These are phyloP conservation scores for Gopherus flavomarginatus DNA, from an alignment of 2,113 vertebrate genomes.

Conservation along the genomic window DNA sequence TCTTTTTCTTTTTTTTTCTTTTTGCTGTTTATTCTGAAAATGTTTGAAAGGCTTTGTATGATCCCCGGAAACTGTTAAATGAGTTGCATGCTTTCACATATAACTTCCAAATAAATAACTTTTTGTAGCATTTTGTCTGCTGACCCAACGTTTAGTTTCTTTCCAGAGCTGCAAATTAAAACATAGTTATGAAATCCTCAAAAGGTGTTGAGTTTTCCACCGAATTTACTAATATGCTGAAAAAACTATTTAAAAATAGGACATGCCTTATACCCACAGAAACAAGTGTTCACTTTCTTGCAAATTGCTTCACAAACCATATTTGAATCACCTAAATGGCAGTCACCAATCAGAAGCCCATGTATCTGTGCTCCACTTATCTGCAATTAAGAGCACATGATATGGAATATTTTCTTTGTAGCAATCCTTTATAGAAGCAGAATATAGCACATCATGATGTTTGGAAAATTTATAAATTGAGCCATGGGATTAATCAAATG, in stretches of 20 bases:
- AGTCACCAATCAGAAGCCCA: neutral
- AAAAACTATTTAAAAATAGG: neutral
- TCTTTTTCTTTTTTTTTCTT: neutral
- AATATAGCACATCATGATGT: neutral
- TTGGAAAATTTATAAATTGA: neutral
- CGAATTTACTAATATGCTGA: neutral
- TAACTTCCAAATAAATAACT: neutral
- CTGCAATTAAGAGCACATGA: neutral
- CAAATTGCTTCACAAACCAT: neutral
- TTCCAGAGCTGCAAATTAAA: neutral
- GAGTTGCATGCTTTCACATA: neutral
- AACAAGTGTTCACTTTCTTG: neutral
- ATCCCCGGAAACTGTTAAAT: neutral
- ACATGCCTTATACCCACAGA: neutral
- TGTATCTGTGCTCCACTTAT: neutral
- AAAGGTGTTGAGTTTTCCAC: neutral
- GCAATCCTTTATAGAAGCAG: neutral
- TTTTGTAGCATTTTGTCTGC: neutral
- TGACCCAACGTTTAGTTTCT: neutral
- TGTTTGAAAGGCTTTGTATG: neutral
- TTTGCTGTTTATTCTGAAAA: neutral
- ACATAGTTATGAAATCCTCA: neutral
- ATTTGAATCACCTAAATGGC: neutral
- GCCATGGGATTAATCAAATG: neutral
- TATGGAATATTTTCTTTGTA: neutral